Percentiles rank a stretch among this genome's conserved stretches.
phyloP scores from a whole-genome alignment of 2,797 vertebrate genomes.

The Crocodylus rhombifer region DNA sequence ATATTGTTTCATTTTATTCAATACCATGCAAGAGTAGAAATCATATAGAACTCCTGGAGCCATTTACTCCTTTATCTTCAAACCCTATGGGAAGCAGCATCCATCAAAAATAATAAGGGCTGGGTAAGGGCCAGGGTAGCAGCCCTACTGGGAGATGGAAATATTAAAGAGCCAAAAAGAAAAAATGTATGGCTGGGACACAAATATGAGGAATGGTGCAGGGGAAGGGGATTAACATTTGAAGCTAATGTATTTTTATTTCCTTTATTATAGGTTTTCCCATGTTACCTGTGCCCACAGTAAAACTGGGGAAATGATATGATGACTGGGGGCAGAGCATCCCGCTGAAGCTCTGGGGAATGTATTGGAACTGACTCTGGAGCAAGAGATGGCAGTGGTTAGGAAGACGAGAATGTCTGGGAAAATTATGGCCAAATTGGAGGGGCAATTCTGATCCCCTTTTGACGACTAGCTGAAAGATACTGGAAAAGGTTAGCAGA shows the following conservation, averaged over 20 bases:
- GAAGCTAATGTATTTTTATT: background rate
- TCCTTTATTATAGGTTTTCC: background rate
- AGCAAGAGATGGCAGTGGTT: background rate
- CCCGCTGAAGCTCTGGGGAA: background rate
- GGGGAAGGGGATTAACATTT: background rate
- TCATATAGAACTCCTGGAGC: rapidly evolving
- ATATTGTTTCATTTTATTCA: background rate
- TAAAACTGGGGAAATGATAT: background rate
- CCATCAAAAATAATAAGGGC: background rate
- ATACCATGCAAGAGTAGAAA: background rate
- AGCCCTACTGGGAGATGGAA: background rate
- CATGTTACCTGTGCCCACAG: background rate
- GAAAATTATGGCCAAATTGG: background rate
- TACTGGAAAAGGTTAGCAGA: background rate
- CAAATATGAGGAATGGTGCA: background rate
- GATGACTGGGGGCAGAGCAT: background rate
- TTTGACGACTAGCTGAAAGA: background rate
- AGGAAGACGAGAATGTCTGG: background rate
- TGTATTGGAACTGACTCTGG: background rate
- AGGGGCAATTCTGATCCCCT: background rate
- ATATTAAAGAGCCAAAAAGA: background rate
- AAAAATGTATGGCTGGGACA: background rate
- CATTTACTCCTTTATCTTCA: background rate
- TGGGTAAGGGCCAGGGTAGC: background rate
- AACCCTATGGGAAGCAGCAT: background rate